Percentiles rank a stretch among this genome's conserved stretches.
phyloP scores from a whole-genome alignment of 2,797 vertebrate genomes.

The Macropus fuliginosus region DNA sequence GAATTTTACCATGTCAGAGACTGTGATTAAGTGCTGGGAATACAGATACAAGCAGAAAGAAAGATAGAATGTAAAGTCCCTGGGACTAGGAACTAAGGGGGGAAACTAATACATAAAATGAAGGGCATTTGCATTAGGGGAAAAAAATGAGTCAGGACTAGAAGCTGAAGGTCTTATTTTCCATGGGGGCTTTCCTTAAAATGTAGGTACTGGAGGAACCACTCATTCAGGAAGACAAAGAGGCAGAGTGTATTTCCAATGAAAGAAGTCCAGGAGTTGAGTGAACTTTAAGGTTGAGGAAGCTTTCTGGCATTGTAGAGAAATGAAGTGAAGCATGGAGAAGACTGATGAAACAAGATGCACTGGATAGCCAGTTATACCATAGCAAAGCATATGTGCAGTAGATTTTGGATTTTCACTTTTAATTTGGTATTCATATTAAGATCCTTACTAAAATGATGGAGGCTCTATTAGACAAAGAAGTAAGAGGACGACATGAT shows the following conservation, averaged over 20 bases:
- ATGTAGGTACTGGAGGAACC: neutral
- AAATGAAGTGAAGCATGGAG: neutral
- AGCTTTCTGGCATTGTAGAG: neutral
- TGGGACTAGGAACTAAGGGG: neutral
- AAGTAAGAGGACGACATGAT: neutral
- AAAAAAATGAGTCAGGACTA: neutral
- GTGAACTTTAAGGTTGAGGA: neutral
- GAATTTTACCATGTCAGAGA: neutral
- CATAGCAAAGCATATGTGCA: neutral
- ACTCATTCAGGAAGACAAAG: neutral
- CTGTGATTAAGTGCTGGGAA: neutral
- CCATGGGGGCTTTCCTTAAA: neutral
- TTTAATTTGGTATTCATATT: neutral
- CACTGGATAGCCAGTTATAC: slow-evolving; percentile 13
- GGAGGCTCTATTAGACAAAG: slow-evolving; percentile 11
- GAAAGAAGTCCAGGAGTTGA: neutral
- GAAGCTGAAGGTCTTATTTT: neutral
- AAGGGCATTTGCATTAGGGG: neutral
- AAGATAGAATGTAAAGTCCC: neutral
- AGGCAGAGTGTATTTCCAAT: neutral
- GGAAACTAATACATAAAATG: neutral
- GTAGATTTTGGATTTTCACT: slow-evolving; percentile 39
- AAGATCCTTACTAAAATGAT: slow-evolving; percentile 13
- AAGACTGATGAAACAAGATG: slow-evolving; percentile 9
- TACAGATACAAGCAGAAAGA: neutral